phyloP scores from a whole-genome alignment of 2,888 invertebrate species.

The Heliconius cydno region DNA sequence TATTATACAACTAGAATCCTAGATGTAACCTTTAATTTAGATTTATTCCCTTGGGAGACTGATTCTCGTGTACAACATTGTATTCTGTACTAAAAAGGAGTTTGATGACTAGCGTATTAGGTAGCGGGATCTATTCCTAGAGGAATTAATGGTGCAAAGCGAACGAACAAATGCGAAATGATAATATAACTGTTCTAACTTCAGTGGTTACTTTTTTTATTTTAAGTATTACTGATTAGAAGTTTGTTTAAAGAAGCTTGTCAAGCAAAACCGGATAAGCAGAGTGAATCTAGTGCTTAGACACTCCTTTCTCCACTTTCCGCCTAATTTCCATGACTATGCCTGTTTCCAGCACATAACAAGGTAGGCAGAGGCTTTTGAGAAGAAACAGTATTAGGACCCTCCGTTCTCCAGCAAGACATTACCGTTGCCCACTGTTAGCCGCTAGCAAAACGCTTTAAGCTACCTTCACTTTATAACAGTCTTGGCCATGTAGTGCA shows the following conservation, averaged over 20 bases:
- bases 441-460: not conserved
- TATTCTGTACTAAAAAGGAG: not conserved
- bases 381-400: too few relatives aligned
- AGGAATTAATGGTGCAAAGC: not conserved
- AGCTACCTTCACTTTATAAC: not conserved
- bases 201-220: not conserved
- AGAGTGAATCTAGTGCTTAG: too few relatives aligned
- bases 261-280: too few relatives aligned
- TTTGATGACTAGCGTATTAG: not conserved
- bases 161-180: not conserved
- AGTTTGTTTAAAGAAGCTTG: too few relatives aligned
- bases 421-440: too few relatives aligned
- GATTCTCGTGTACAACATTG: not conserved
- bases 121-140: not conserved
- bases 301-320: too few relatives aligned
- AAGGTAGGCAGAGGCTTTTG: too few relatives aligned
- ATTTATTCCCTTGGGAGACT: slow-evolving; percentile 2
- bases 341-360: too few relatives aligned
- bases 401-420: too few relatives aligned
- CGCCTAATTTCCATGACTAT: too few relatives aligned
- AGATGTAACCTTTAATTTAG: slow-evolving; percentile 14
- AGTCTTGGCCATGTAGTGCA: not conserved
- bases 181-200: not conserved
- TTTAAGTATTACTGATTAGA: not conserved
- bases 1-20: not conserved